Base-by-base conservation (phyloP, 2,113 vertebrate genomes). In the Crotophaga sulcirostris region DNA sequence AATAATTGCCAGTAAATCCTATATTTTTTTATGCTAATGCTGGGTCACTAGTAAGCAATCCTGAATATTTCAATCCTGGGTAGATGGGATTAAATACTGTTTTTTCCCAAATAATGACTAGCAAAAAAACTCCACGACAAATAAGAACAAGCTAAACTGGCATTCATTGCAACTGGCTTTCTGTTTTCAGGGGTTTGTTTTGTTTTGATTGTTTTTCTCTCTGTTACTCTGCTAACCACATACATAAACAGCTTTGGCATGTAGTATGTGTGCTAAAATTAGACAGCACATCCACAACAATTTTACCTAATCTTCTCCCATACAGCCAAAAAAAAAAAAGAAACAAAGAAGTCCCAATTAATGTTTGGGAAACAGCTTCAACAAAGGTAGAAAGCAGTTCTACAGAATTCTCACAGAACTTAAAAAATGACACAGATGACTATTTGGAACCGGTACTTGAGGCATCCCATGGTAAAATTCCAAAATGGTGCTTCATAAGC, bases 141-240 rank as follows among this genome's bases (percentile, higher is more conserved):
- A 49, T 62, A 83, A 78, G 64, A 89, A 80, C 69, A 81, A 81
- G 31, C 24, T 90, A 73, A 89, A 69, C 18, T 88, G 36, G 68
- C 29, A 42, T 91, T 87, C 64, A 29, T 63, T 89, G 73, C 68
- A 95, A 62, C 42, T 77, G 51, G 28, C 29, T 96, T 92, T 78
- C 56, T 93, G 16, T 47, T 47, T 47, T 47, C 17, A 20, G 45
- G 45, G 54, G 24, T 42, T 52, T 24, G 4, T 10, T 19, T 23
- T 28, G 9, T 6, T n/a, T 67, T 75, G 49, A 58, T 7, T 21
- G 86, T 59, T 16, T 0, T 2, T 20, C 12, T 14, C 16, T 62
- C 29, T 49, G 4, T 86, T 94, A 62, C 64, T 89, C 15, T 84
- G 38, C 73, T 93, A 91, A 93, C 87, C 76, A 87, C 91, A 80